Base-by-base conservation (phyloP, 2,113 vertebrate genomes). In the Psilopogon haemacephalus region DNA sequence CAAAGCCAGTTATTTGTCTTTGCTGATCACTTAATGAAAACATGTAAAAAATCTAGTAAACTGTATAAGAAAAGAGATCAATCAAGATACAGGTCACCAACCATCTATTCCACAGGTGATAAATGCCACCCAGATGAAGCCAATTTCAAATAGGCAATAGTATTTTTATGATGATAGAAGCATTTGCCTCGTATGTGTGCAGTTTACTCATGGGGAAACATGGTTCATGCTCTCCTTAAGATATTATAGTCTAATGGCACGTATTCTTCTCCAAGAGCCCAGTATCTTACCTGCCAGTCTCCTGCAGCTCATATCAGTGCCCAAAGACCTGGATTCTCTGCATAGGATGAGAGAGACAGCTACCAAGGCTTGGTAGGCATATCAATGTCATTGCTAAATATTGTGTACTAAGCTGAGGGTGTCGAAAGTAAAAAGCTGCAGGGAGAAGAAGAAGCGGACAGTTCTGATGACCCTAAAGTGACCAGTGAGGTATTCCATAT, bases 271-370 rank as follows among this genome's bases (percentile, higher is more conserved):
- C 32, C 37, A 44, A 8, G n/a, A 62, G 7, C 19, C 15, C 23
- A 38, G n/a, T 10, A 13, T 48, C 20, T 15, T 8, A 71, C 28
- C 9, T 38, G 24, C 8, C 23, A 3, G 2, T 12, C 11, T 73
- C 18, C 32, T 59, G 23, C 4, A 84, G 12, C 24, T 21, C 35
- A 44, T 7, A 6, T 5, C 9, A 3, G 24, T 54, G 9, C 33
- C 8, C 21, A 32, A 15, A 15, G 12, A 32, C 23, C 2, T 1
- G 4, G 17, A 2, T 3, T 40, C 38, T 78, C 42, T 85, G 12
- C 4, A 44, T 6, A 37, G 16, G 9, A 26, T 70, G 44, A 14
- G 26, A 26, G 11, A 62, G 2, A 1, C 1, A 2, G 6, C 20
- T 87, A 12, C 8, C 19, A 10, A 48, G 46, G 46, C 9, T 48